phyloP scores from a whole-genome alignment of 2,888 invertebrate species.

The Lithophane semibrunnea region DNA sequence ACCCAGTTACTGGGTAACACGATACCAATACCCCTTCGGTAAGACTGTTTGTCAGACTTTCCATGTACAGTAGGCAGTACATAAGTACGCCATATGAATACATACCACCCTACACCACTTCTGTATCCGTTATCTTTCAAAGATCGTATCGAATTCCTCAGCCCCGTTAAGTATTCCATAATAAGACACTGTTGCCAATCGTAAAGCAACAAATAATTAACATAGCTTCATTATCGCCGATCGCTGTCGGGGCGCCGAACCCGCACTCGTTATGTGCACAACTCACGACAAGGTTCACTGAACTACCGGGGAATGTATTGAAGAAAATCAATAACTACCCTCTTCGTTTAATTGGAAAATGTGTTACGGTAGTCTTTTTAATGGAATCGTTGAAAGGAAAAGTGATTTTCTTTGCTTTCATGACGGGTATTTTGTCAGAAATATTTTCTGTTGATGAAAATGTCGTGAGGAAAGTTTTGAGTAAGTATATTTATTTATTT shows the following conservation, averaged over 20 bases:
- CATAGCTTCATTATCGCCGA: slow-evolving; percentile 59
- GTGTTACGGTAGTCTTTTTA: slow-evolving; percentile 32
- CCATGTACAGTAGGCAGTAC: too few relatives aligned
- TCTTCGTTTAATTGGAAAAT: slow-evolving; percentile 39
- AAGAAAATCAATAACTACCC: slow-evolving; percentile 61
- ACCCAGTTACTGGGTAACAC: too few relatives aligned
- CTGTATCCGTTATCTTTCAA: neutral
- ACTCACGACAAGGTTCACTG: slow-evolving; percentile 66
- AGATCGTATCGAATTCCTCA: slow-evolving; percentile 22
- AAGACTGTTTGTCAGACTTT: too few relatives aligned
- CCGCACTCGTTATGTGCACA: slow-evolving; percentile 51
- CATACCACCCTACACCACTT: too few relatives aligned
- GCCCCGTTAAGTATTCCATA: slow-evolving; percentile 28
- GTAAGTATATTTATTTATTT: too few relatives aligned
- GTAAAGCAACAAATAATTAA: slow-evolving; percentile 44
- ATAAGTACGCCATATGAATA: neutral
- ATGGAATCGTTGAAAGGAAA: slow-evolving; percentile 12
- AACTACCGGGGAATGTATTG: slow-evolving; percentile 52
- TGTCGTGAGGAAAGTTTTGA: too few relatives aligned
- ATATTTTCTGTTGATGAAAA: neutral
- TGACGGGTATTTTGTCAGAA: neutral
- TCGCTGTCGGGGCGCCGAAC: slow-evolving; percentile 58
- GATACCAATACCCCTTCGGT: too few relatives aligned
- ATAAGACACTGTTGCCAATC: slow-evolving; percentile 45
- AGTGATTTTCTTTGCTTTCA: slow-evolving; percentile 4